Percentiles rank a stretch among this genome's conserved stretches.
Conservation (phyloP, 2,113 vertebrate genomes). For the Falco punctatus region DNA sequence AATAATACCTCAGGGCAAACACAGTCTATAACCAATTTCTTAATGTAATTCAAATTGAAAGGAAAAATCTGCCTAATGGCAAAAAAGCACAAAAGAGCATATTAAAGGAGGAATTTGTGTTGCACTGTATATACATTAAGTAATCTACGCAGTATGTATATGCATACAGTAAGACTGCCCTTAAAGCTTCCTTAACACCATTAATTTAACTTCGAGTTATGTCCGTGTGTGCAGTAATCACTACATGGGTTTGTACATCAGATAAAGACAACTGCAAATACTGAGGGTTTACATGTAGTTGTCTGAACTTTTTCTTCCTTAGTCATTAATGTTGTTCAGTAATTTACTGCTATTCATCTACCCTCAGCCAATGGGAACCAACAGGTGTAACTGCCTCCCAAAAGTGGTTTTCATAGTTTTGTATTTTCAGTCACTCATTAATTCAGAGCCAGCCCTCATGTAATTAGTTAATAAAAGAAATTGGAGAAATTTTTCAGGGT, state of each 20-base stretch:
- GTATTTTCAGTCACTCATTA: not conserved
- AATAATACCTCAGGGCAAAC: not conserved
- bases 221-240: not conserved
- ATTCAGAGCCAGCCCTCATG: not conserved
- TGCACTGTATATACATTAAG: not conserved
- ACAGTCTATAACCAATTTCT: not conserved
- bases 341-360: not conserved
- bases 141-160: rapidly evolving
- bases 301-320: not conserved
- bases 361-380: not conserved
- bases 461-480: not conserved
- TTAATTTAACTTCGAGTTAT: not conserved
- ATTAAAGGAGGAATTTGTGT: not conserved
- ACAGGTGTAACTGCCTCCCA: not conserved
- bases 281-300: not conserved
- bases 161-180: not conserved
- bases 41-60: not conserved
- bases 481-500: not conserved
- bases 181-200: not conserved
- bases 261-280: not conserved
- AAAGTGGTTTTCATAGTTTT: not conserved
- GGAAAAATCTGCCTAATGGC: not conserved
- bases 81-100: not conserved
- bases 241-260: rapidly evolving
- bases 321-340: rapidly evolving